A percentile compares a stretch with the other conserved stretches of the same genome.
Evolutionary conservation across 2,113 vertebrate genomes (phyloP).

Genomic region (cattle (Bos taurus)): DNA sequence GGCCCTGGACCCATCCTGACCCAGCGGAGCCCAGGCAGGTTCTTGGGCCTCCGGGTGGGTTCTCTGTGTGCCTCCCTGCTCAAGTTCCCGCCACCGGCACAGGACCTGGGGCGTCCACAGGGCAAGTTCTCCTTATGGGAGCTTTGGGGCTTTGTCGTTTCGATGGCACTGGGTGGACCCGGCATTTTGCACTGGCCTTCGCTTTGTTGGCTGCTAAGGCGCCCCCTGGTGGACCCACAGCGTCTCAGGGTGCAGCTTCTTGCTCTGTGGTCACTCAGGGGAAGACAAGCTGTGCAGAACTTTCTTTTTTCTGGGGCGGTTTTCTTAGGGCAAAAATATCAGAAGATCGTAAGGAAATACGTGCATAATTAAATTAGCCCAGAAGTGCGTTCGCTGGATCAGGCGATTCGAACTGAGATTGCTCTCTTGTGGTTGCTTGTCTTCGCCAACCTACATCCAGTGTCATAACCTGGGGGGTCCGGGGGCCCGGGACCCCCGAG

Average conservation of each 20-base stretch:
- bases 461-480: rapidly evolving
- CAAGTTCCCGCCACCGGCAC: rapidly evolving
- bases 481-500: background rate
- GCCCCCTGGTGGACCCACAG: background rate
- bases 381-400: background rate
- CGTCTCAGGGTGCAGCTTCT: background rate
- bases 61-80: rapidly evolving
- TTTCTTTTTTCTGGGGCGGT: rapidly evolving
- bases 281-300: rapidly evolving
- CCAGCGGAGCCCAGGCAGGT: background rate
- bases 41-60: background rate
- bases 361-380: rapidly evolving
- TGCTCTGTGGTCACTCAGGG: rapidly evolving
- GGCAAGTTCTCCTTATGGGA: rapidly evolving
- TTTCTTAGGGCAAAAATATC: background rate
- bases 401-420: rapidly evolving
- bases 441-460: rapidly evolving
- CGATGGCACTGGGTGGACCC: rapidly evolving
- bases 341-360: background rate
- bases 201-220: rapidly evolving
- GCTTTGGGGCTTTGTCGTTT: background rate
- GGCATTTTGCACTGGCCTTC: background rate
- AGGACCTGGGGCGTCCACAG: rapidly evolving
- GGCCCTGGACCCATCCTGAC: background rate
- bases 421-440: background rate